phyloP scores from a whole-genome alignment of 2,888 invertebrate genomes.

The Scaptomyza caliginosa region DNA sequence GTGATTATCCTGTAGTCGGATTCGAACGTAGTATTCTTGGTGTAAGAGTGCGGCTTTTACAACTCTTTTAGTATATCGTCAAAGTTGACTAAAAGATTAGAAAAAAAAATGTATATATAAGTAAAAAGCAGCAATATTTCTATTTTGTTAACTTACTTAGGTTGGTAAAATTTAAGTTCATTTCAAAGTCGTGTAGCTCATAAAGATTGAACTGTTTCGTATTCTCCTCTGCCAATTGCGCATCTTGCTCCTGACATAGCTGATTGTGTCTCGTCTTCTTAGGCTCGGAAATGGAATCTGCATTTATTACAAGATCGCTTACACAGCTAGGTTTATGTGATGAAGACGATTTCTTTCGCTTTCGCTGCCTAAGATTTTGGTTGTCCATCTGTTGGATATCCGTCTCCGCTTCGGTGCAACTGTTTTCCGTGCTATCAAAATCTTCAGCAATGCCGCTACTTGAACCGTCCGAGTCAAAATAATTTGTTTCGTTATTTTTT shows the following conservation, averaged over 20 bases:
- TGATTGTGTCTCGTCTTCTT: too few relatives aligned
- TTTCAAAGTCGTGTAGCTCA: conserved; percentile 39
- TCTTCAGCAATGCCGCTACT: not conserved
- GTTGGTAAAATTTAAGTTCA: conserved; percentile 28
- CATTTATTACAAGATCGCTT: too few relatives aligned
- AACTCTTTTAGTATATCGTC: conserved; percentile 22
- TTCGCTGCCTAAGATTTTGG: not conserved
- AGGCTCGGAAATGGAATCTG: not conserved
- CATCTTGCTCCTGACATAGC: not conserved
- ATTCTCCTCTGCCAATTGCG: not conserved
- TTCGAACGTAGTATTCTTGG: conserved; percentile 1
- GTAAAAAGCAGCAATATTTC: not conserved
- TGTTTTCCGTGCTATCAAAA: not conserved
- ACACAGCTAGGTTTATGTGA: not conserved
- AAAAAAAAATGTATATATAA: not conserved
- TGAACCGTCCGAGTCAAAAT: not conserved
- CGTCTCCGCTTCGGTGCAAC: not conserved
- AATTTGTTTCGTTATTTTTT: too few relatives aligned
- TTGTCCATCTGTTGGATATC: not conserved
- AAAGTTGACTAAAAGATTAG: conserved; percentile 26
- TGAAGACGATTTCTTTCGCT: not conserved
- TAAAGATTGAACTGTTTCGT: conserved; percentile 19
- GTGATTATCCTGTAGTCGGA: conserved; percentile 25
- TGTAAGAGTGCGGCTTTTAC: not conserved
- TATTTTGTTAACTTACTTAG: conserved; percentile 29